Base-by-base conservation (phyloP, 2,113 vertebrate species). In the Dissostichus mawsoni region DNA sequence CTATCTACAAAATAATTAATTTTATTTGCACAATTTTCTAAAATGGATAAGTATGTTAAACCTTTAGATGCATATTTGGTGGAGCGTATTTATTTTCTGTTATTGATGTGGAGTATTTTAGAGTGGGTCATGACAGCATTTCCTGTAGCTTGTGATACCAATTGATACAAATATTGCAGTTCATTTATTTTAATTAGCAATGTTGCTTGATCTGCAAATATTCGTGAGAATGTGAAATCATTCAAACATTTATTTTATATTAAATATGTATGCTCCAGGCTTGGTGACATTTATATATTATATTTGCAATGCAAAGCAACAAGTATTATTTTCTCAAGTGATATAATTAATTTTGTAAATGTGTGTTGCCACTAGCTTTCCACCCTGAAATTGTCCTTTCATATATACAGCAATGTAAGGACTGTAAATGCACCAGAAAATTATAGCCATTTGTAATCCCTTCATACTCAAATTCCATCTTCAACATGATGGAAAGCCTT, bases 121-220 rank as follows among this genome's bases (percentile, higher is more conserved):
- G 64, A 81, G 48, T 18, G 48, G 76, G 71, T 83, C 74, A 69
- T 75, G 70, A 48, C 47, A 23, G 33, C 5, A 13, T 58, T 56
- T 74, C 41, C 83, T 8, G 11, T 1, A 71, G 61, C 56, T 66
- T 59, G 57, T 84, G 14, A 25, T 64, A 44, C 58, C 36, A 72
- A 61, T 51, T 73, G n/a, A 83, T 45, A 75, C 44, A 72, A 69
- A 80, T 66, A 69, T 78, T 82, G 72, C 17, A 63, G 76, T 83
- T 69, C 20, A 74, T 85, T 76, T 81, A 75, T 75, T 86, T 90
- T 87, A 81, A 87, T 91, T 90, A 84, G 80, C 59, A 78, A 66
- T 88, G 82, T 74, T 73, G 45, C 76, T 81, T 68, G 59, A 33
- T 76, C 58, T 78, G 79, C 67, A 80, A 72, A 88, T 80, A 16